A percentile compares a stretch with the other conserved stretches of the same genome.
These are phyloP conservation scores for Lobophora halterata DNA, from an alignment of 2,888 invertebrate genomes.

Conservation along the genomic window DNA sequence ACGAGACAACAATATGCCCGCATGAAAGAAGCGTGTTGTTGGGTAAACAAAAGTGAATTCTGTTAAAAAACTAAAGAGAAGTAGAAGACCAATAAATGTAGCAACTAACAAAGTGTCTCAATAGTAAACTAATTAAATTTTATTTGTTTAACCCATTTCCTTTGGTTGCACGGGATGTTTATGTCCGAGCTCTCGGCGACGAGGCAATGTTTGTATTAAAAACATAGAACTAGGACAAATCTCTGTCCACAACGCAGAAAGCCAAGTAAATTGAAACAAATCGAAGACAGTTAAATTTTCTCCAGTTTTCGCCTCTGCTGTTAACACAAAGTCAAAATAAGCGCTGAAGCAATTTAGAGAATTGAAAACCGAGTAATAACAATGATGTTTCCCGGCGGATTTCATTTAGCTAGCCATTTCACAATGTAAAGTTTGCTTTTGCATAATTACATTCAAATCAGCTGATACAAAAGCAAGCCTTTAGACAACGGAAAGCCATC, in stretches of 20 bases:
- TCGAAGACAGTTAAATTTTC: constrained; percentile 21
- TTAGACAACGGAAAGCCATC: constrained; percentile 16
- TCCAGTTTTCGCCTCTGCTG: constrained; percentile 13
- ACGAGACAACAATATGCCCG: constrained; percentile 62
- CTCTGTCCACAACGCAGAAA: constrained; percentile 37
- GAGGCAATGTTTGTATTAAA: constrained; percentile 63
- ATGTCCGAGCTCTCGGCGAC: constrained; percentile 43
- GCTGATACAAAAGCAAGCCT: constrained; percentile 22
- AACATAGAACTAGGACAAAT: constrained; percentile 60
- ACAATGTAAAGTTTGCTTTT: constrained; percentile 36
- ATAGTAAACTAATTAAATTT: constrained; percentile 47
- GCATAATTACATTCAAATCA: constrained; percentile 42
- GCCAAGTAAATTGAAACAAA: constrained; percentile 34
- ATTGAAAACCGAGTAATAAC: constrained; percentile 23
- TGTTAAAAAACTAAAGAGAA: constrained; percentile 35
- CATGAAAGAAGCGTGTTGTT: constrained; percentile 52
- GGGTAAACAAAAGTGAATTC: constrained; percentile 46
- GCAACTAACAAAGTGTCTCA: constrained; percentile 35
- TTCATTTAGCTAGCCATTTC: constrained; percentile 26
- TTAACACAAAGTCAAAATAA: constrained; percentile 19
- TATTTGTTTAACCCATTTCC: constrained; percentile 63
- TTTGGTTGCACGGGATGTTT: constrained; percentile 64
- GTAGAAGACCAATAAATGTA: constrained; percentile 30
- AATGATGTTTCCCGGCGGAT: constrained; percentile 27
- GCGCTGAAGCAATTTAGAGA: constrained; percentile 20